Percentiles rank a stretch among this genome's conserved stretches.
Conservation (phyloP, 2,888 invertebrate species). For the Sinotaia quadrata region DNA sequence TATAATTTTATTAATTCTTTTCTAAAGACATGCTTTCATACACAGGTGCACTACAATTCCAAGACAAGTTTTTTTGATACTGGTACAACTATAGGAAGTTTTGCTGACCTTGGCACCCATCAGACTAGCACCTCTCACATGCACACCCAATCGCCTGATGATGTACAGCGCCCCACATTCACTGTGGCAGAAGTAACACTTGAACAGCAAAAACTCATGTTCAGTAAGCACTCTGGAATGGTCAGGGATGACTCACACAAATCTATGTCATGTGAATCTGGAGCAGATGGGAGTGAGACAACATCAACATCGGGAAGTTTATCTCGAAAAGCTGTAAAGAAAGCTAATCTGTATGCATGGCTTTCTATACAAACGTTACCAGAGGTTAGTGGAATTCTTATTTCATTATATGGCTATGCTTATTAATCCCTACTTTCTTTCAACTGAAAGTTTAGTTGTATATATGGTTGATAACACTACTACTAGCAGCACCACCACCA, state of each 20-base stretch:
- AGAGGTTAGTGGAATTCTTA: slow-evolving; percentile 71
- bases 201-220: neutral
- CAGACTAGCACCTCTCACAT: slow-evolving; percentile 10
- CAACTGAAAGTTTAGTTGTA: too few relatives aligned
- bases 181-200: slow-evolving; percentile 4
- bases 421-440: neutral
- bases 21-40: slow-evolving; percentile 18
- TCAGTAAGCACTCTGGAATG: neutral
- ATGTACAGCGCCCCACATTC: slow-evolving; percentile 4
- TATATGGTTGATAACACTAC: too few relatives aligned
- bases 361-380: slow-evolving; percentile 97
- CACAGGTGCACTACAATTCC: slow-evolving; percentile 71
- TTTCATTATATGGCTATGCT: neutral
- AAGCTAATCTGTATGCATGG: slow-evolving; percentile 93
- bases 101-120: slow-evolving; percentile 1
- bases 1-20: neutral
- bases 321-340: slow-evolving; percentile 74
- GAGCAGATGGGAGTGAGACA: neutral
- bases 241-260: neutral
- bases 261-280: neutral
- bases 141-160: slow-evolving; percentile 9
- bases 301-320: slow-evolving; percentile 14
- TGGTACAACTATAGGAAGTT: neutral
- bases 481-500: too few relatives aligned
- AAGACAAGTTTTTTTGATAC: slow-evolving; percentile 52